Evolutionary conservation across 2,113 vertebrate species (phyloP).

Genomic region (Siphamia tubifer): DNA sequence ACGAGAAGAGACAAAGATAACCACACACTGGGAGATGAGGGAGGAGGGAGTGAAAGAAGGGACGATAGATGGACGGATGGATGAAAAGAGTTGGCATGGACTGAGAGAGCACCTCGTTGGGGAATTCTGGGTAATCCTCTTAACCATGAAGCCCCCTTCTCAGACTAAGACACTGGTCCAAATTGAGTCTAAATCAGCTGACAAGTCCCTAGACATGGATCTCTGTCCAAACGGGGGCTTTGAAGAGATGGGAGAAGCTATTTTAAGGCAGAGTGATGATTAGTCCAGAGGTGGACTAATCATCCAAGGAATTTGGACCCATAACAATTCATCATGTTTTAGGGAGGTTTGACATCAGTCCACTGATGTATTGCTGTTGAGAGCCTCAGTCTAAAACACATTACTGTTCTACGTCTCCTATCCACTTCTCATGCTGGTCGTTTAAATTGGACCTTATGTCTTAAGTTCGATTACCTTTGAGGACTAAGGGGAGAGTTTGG

Average conservation of each 20-base stretch:
- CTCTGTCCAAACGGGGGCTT: conserved; percentile 30
- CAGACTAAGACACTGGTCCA: conserved; percentile 68
- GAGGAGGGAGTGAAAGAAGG: conserved; percentile 47
- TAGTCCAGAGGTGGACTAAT: neutral
- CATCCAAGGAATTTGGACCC: conserved; percentile 6
- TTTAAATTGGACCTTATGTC: no score
- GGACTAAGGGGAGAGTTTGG: no score
- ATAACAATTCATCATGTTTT: conserved; percentile 2
- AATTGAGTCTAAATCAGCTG: conserved; percentile 73
- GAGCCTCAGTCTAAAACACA: no score
- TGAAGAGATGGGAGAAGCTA: conserved; percentile 6
- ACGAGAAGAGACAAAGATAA: conserved; percentile 61
- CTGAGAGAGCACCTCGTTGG: conserved; percentile 69
- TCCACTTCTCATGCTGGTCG: no score
- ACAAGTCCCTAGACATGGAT: conserved; percentile 48
- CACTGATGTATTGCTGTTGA: neutral
- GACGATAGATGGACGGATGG: conserved; percentile 59
- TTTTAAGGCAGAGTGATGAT: conserved; percentile 2
- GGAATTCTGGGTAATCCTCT: conserved; percentile 79
- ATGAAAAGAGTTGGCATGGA: conserved; percentile 73
- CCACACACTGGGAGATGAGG: conserved; percentile 53
- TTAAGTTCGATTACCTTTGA: no score
- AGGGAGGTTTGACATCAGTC: neutral
- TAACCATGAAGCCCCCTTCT: conserved; percentile 71
- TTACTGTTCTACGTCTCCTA: no score